Conservation (phyloP, 2,113 vertebrate species). For the Hiodon alosoides region DNA sequence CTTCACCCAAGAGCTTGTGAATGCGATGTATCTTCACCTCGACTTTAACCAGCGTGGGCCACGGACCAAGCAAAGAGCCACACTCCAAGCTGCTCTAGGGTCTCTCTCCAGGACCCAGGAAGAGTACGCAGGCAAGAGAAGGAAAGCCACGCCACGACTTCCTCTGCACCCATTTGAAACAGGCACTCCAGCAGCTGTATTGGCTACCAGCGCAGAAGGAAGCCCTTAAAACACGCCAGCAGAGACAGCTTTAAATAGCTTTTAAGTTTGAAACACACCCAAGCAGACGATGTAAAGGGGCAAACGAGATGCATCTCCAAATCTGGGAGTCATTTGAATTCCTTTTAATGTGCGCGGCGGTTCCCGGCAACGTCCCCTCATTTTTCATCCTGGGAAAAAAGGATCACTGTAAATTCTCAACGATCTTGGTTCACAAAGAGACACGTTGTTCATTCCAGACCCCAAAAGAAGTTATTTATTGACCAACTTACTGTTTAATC, state of each 20-base stretch:
- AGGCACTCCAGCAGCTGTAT: too few relatives aligned
- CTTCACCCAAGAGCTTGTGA: too few relatives aligned
- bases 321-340: neutral
- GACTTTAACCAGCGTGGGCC: too few relatives aligned
- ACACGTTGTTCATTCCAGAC: constrained; percentile 13
- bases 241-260: neutral
- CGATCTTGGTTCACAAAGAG: constrained; percentile 2
- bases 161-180: too few relatives aligned
- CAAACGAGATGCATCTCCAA: neutral
- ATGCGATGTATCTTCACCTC: too few relatives aligned
- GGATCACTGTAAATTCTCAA: constrained; percentile 13
- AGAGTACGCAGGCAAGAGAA: too few relatives aligned
- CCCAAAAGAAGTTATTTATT: constrained; percentile 15
- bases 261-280: neutral
- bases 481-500: neutral
- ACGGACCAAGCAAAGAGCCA: too few relatives aligned
- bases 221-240: too few relatives aligned
- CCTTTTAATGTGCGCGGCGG: neutral
- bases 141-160: too few relatives aligned
- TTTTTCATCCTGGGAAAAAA: neutral
- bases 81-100: too few relatives aligned
- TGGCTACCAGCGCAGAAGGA: too few relatives aligned
- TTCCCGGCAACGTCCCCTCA: neutral
- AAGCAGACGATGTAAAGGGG: neutral
- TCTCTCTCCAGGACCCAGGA: too few relatives aligned